Evolutionary conservation across 2,113 vertebrate species (phyloP).

Genomic region (Isurus oxyrinchus): DNA sequence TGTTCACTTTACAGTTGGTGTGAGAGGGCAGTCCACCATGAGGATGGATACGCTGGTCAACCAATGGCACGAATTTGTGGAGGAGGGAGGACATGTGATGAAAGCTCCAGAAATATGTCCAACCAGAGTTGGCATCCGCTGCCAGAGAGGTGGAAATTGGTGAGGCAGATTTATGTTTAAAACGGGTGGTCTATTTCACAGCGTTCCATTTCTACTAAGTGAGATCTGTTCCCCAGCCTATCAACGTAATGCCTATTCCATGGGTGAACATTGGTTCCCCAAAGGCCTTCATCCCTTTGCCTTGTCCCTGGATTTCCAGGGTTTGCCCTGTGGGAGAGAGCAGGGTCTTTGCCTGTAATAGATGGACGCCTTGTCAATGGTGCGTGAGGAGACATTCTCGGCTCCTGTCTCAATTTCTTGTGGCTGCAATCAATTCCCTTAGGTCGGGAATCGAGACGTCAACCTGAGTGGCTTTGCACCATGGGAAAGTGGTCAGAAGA

Average conservation of each 20-base stretch:
- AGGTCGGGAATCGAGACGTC: neutral
- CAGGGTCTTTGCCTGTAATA: neutral
- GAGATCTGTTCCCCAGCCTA: neutral
- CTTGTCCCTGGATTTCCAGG: neutral
- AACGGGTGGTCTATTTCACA: too few relatives aligned
- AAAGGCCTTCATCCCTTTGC: neutral
- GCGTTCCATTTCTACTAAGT: neutral
- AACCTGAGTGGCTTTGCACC: neutral
- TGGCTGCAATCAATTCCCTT: neutral
- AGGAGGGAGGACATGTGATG: neutral
- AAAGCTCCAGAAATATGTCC: neutral
- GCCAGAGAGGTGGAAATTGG: neutral
- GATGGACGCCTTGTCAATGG: neutral
- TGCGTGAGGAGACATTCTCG: neutral
- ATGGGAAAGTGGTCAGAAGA: neutral
- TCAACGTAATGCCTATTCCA: neutral
- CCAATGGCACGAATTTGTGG: neutral
- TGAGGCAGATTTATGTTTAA: neutral
- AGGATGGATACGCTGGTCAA: neutral
- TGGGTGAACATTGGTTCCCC: neutral
- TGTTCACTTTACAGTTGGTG: neutral
- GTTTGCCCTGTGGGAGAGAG: neutral
- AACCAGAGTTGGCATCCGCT: neutral
- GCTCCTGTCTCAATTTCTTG: neutral
- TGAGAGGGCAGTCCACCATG: neutral